phyloP scores from a whole-genome alignment of 2,888 invertebrate genomes.

The Platynereis dumerilii region DNA sequence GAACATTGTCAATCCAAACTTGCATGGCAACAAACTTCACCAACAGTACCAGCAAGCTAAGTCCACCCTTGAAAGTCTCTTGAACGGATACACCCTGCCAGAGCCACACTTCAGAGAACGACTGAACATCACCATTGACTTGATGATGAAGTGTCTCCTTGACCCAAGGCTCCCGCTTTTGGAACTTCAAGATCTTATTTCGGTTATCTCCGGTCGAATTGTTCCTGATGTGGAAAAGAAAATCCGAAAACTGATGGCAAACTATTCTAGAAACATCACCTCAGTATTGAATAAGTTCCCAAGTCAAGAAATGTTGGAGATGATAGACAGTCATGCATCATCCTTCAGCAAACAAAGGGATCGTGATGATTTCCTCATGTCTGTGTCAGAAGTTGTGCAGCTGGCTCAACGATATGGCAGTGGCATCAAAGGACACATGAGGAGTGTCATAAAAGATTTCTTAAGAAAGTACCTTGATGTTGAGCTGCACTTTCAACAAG shows the following conservation, averaged over 20 bases:
- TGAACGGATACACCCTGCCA: conserved; percentile 74
- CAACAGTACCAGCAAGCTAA: conserved; percentile 64
- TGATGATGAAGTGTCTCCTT: conserved; percentile 88
- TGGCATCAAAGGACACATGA: conserved; percentile 95
- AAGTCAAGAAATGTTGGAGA: conserved; percentile 76
- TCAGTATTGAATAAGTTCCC: conserved; percentile 97
- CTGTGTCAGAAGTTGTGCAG: conserved; percentile 92
- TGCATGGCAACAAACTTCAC: conserved; percentile 82
- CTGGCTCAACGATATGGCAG: conserved; percentile 93
- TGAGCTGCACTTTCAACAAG: conserved; percentile 93
- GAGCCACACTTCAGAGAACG: conserved; percentile 65
- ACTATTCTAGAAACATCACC: conserved; percentile 95
- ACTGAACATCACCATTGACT: conserved; percentile 61
- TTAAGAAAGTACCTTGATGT: conserved; percentile 90
- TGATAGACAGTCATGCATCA: conserved; percentile 82
- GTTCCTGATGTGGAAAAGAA: conserved; percentile 93
- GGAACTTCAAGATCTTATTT: conserved; percentile 90
- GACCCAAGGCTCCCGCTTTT: conserved; percentile 93
- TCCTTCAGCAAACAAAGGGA: conserved; percentile 88
- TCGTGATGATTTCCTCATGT: conserved; percentile 93
- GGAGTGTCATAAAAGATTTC: conserved; percentile 92
- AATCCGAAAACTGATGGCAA: conserved; percentile 88
- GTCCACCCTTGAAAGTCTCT: conserved; percentile 33
- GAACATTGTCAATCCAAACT: conserved; percentile 42
- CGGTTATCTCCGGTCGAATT: conserved; percentile 95